Base-by-base conservation (phyloP, 2,113 vertebrate species). In the Bos javanicus region DNA sequence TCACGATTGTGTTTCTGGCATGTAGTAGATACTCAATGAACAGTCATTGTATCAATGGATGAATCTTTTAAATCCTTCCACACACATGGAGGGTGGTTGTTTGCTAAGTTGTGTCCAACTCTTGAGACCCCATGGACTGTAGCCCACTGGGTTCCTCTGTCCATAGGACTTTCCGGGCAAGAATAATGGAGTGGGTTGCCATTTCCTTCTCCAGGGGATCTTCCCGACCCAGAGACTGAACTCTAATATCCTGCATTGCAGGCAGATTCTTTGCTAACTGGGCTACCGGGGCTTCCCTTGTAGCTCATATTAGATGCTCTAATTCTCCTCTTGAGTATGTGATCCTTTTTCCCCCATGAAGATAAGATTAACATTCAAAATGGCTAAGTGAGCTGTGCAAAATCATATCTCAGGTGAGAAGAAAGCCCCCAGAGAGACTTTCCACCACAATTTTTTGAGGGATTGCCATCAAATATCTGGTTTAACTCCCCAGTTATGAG, bases 201-300 rank as follows among this genome's bases (percentile, higher is more conserved):
- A 12, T 39, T 39, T 74, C 67, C 67, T 39, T 71, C 67, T 71
- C 33, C 64, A 71, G 64, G 64, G n/a, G n/a, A 71, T 71, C 64
- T 71, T 71, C 67, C 19, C 0, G 10, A 36, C 67, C n/a, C 19
- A 71, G 67, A 1, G 19, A 23, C 36, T 0, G 0, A 71, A 36
- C n/a, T 21, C 33, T 67, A 67, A 33, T 5, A 21, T 67, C 64
- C n/a, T 36, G 67, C n/a, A 36, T 19, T 36, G n/a, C 0, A 11
- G 67, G 19, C 67, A 71, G n/a, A 36, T 71, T 36, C 64, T 71
- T 23, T 71, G 67, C 67, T 36, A 36, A 71, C 4, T 12, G 67
- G n/a, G n/a, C 19, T 71, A 6, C 9, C 0, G 5, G 67, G 36
- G 67, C n/a, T 11, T 71, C 67, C 67, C 67, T 71, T 10, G 67